These are phyloP conservation scores for Megalops cyprinoides DNA, from an alignment of 2,797 vertebrate genomes.

Conservation along the genomic window DNA sequence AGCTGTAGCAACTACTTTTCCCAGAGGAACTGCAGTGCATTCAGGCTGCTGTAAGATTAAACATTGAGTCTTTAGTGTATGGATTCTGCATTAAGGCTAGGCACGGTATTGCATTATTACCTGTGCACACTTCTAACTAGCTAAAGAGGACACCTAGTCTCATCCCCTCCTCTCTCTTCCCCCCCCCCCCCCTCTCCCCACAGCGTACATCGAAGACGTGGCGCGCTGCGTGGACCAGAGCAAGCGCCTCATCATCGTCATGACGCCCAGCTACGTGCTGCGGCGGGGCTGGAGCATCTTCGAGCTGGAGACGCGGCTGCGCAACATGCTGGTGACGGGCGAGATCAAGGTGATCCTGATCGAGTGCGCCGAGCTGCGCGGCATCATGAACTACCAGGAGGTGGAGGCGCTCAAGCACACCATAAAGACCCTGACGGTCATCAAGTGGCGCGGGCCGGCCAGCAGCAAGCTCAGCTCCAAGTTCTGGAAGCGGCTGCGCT, in stretches of 20 bases:
- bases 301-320: constrained; percentile 95
- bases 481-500: constrained; percentile 99
- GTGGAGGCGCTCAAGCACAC: constrained; percentile 97
- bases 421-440: constrained; percentile 96
- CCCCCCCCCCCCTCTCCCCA: constrained; percentile 37
- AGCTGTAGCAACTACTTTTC: too few species aligned
- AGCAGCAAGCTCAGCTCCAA: constrained; percentile 98
- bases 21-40: too few species aligned
- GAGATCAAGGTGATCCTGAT: constrained; percentile 99
- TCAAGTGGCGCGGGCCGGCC: constrained; percentile 95
- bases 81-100: too few species aligned
- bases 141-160: constrained; percentile 18
- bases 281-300: constrained; percentile 99
- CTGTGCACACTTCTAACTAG: background rate
- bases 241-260: constrained; percentile 95
- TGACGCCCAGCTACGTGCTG: constrained; percentile 97
- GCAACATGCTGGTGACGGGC: constrained; percentile 93
- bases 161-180: too few species aligned
- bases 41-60: too few species aligned
- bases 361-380: constrained; percentile 93
- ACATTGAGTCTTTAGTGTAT: too few species aligned
- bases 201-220: constrained; percentile 98
- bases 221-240: constrained; percentile 98
- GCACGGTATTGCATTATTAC: too few species aligned
- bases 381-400: constrained; percentile 99